A percentile compares a stretch with the other conserved stretches of the same genome.
These are phyloP conservation scores for Odontesthes bonariensis DNA, from an alignment of 2,113 vertebrate genomes.

Conservation along the genomic window DNA sequence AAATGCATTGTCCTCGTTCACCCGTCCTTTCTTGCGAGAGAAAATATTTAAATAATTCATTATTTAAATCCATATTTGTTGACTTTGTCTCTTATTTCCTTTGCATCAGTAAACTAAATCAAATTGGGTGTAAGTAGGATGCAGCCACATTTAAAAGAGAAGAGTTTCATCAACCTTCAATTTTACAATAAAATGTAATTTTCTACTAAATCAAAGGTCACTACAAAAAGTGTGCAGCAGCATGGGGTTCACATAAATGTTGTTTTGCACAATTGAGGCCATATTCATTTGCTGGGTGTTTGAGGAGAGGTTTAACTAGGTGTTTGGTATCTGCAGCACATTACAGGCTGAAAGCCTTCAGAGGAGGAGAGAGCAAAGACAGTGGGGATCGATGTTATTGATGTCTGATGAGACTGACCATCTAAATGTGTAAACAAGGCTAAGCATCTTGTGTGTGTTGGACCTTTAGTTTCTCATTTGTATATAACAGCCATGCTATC, in stretches of 20 bases:
- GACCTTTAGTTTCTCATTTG: conserved; percentile 23
- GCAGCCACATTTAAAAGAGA: no score
- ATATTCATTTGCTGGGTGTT: neutral
- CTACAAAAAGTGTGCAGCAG: neutral
- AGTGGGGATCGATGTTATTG: conserved; percentile 38
- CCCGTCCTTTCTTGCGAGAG: neutral
- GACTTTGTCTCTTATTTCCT: neutral
- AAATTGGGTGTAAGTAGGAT: no score
- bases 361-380: conserved; percentile 32
- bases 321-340: conserved; percentile 8
- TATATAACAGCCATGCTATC: neutral
- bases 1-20: neutral
- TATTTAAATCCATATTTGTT: neutral
- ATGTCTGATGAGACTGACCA: conserved; percentile 37
- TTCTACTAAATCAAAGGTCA: neutral
- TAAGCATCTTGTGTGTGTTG: conserved; percentile 1
- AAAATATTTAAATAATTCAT: neutral
- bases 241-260: neutral
- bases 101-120: no score
- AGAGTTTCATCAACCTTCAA: neutral
- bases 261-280: conserved; percentile 6
- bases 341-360: conserved; percentile 10
- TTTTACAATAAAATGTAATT: neutral
- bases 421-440: conserved; percentile 46
- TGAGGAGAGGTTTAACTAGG: conserved; percentile 17